Percentiles rank a stretch among this genome's conserved stretches.
Evolutionary conservation across 2,113 vertebrate species (phyloP).

Genomic region (Sinosuthora webbiana): DNA sequence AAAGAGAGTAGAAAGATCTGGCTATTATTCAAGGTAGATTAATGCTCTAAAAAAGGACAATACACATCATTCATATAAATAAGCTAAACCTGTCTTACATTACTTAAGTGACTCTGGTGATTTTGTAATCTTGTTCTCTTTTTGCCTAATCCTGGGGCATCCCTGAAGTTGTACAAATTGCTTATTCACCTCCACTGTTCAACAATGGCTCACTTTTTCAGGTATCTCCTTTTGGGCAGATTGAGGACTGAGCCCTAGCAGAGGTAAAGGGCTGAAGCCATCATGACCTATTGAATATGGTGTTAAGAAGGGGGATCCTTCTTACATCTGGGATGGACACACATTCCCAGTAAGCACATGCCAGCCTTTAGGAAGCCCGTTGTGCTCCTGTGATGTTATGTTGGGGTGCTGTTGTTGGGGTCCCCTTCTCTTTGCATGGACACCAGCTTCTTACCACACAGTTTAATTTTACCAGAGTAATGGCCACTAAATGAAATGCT

Average conservation of each 20-base stretch:
- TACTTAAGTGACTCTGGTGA: not conserved
- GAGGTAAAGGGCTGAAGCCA: not conserved
- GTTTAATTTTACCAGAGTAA: not conserved
- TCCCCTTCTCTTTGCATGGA: not conserved
- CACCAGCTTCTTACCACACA: not conserved
- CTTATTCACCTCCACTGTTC: not conserved
- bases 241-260: not conserved
- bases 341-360: not conserved
- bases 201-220: not conserved
- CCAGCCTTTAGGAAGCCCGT: not conserved
- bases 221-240: not conserved
- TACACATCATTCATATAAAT: not conserved
- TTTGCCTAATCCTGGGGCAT: not conserved
- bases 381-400: accelerated
- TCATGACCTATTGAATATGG: not conserved
- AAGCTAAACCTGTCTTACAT: not conserved
- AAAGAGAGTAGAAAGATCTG: not conserved
- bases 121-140: not conserved
- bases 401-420: accelerated
- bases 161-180: not conserved
- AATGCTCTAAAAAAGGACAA: not conserved
- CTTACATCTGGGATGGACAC: not conserved
- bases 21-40: not conserved
- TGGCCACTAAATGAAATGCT: not conserved
- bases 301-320: not conserved